These are phyloP conservation scores for Sceliomorpha sp. DNA, from an alignment of 2,888 invertebrate species.

Conservation along the genomic window DNA sequence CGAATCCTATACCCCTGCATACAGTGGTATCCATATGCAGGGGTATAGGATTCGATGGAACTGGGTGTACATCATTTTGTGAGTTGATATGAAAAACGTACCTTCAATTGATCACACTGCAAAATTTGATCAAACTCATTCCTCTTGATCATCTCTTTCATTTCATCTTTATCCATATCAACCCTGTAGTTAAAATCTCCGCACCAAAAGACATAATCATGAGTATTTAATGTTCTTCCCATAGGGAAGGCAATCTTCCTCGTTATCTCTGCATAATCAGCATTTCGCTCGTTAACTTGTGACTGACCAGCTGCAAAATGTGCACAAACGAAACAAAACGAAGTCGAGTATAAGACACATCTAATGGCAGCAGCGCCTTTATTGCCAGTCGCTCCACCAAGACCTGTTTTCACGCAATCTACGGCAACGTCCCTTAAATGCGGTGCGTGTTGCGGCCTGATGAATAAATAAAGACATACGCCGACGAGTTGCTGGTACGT, in stretches of 20 bases:
- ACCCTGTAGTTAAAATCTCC: constrained; percentile 99
- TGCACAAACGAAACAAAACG: constrained; percentile 98
- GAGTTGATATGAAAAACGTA: too few relatives aligned
- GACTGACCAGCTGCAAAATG: constrained; percentile 99
- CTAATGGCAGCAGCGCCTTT: constrained; percentile 98
- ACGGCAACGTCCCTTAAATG: constrained; percentile 95
- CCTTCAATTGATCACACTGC: constrained; percentile 92
- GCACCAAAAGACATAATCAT: constrained; percentile 99
- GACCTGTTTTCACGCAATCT: constrained; percentile 98
- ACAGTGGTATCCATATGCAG: too few relatives aligned
- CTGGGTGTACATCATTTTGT: too few relatives aligned
- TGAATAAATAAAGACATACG: constrained; percentile 97
- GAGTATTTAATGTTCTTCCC: constrained; percentile 94
- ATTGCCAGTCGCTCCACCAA: constrained; percentile 98
- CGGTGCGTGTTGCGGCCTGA: constrained; percentile 93
- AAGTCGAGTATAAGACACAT: constrained; percentile 94
- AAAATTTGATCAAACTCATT: constrained; percentile 89
- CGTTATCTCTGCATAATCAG: constrained; percentile 97
- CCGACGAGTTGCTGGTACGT: constrained; percentile 98
- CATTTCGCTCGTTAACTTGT: constrained; percentile 96
- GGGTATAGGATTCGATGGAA: too few relatives aligned
- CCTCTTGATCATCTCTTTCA: constrained; percentile 90
- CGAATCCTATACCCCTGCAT: too few relatives aligned
- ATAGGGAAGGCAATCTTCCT: constrained; percentile 94
- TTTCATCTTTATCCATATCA: constrained; percentile 96